These are phyloP conservation scores for Fulmarus glacialis DNA, from an alignment of 2,113 vertebrate genomes.

Conservation along the genomic window DNA sequence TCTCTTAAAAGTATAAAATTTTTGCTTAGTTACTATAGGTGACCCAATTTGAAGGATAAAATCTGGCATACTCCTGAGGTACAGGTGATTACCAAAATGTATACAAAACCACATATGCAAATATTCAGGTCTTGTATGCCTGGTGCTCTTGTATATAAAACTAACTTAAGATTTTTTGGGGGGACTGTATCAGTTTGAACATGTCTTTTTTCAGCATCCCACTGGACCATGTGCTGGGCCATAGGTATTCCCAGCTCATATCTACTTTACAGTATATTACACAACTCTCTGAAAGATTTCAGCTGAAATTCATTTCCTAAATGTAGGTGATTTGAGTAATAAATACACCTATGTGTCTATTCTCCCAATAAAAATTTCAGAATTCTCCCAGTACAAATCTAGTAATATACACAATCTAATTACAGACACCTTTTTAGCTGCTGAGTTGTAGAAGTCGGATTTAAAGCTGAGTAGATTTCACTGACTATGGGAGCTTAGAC, in stretches of 20 bases:
- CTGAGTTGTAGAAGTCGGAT: background rate
- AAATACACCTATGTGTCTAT: background rate
- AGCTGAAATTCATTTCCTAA: background rate
- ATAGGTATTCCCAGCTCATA: background rate
- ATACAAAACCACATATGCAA: accelerated
- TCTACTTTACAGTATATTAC: background rate
- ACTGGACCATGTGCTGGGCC: background rate
- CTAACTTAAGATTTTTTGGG: constrained; percentile 71
- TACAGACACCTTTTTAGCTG: background rate
- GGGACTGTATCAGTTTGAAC: constrained; percentile 50
- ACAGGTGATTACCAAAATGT: background rate
- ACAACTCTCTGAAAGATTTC: background rate
- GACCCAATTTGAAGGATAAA: background rate
- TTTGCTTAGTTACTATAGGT: background rate
- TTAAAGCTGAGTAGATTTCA: background rate
- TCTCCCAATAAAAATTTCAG: background rate
- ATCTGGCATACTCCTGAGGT: background rate
- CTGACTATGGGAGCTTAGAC: background rate
- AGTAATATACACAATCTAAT: background rate
- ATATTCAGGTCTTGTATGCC: background rate
- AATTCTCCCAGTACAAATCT: background rate
- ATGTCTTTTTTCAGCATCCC: background rate
- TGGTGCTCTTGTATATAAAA: background rate
- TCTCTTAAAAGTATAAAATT: background rate
- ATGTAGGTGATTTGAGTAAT: background rate